phyloP scores from a whole-genome alignment of 2,888 invertebrate genomes.

The Chydorus sphaericus region DNA sequence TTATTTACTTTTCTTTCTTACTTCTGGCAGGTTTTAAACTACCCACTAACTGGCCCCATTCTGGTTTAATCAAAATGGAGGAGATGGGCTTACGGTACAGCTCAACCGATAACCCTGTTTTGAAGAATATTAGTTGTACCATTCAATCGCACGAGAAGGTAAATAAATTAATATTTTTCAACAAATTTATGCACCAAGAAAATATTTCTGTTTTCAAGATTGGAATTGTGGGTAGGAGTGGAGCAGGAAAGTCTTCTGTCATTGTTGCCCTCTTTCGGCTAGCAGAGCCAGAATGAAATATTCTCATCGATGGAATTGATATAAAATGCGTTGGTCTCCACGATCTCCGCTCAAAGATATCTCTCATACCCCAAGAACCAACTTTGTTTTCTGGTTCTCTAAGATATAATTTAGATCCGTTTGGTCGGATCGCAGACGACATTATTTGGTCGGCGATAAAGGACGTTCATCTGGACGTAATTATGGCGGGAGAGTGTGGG shows the following conservation, averaged over 20 bases:
- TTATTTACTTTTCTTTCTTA: too few species aligned
- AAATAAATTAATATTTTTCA: background rate
- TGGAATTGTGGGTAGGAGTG: slow-evolving; percentile 50
- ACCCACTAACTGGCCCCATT: too few species aligned
- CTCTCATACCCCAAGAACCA: slow-evolving; percentile 35
- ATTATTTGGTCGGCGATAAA: slow-evolving; percentile 7
- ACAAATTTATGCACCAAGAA: too few species aligned
- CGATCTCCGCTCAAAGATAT: slow-evolving; percentile 29
- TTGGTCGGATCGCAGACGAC: slow-evolving; percentile 25
- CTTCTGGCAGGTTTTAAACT: too few species aligned
- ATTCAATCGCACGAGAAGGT: slow-evolving; percentile 5
- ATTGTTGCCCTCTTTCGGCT: slow-evolving; percentile 52
- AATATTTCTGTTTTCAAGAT: too few species aligned
- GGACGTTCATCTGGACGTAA: too few species aligned
- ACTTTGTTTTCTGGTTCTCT: slow-evolving; percentile 28
- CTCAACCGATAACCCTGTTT: background rate
- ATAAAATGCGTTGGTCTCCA: slow-evolving; percentile 43
- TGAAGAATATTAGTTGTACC: background rate
- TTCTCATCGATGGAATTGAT: slow-evolving; percentile 47
- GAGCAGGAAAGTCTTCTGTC: slow-evolving; percentile 53
- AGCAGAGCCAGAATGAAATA: slow-evolving; percentile 47
- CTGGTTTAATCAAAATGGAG: too few species aligned
- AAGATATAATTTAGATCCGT: slow-evolving; percentile 29
- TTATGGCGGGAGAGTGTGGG: too few species aligned
- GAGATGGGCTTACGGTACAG: too few species aligned